Percentiles rank a stretch among this genome's conserved stretches.
phyloP scores from a whole-genome alignment of 2,888 invertebrate genomes.

The Hemaris fuciformis region DNA sequence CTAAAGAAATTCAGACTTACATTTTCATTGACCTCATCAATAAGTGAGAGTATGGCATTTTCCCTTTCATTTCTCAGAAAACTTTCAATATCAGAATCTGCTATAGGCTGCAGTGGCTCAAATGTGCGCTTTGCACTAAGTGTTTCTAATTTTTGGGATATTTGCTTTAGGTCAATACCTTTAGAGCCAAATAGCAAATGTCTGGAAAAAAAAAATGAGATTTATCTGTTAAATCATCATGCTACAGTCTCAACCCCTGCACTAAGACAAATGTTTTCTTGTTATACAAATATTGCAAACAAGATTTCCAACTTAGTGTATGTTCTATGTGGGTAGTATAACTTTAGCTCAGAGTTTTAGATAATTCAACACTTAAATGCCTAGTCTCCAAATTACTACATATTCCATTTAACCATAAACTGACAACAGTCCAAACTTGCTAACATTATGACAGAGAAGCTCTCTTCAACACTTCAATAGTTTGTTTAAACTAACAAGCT shows the following conservation, averaged over 20 bases:
- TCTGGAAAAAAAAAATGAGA: constrained; percentile 69
- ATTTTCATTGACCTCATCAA: constrained; percentile 93
- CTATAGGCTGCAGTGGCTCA: constrained; percentile 93
- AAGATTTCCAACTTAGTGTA: no score
- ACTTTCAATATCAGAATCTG: constrained; percentile 94
- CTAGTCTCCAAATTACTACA: no score
- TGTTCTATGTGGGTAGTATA: no score
- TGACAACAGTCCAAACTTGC: no score
- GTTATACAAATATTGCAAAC: no score
- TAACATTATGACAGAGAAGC: no score
- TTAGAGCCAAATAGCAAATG: constrained; percentile 94
- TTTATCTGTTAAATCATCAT: background rate
- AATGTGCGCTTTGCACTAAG: constrained; percentile 93
- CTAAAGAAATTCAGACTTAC: constrained; percentile 72
- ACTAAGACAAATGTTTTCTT: no score
- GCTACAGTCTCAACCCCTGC: background rate
- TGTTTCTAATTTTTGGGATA: constrained; percentile 94
- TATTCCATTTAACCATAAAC: no score
- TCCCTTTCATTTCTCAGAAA: constrained; percentile 96
- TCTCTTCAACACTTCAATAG: no score
- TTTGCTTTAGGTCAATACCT: constrained; percentile 96
- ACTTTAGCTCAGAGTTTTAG: no score
- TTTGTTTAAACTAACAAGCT: no score
- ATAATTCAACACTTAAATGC: no score
- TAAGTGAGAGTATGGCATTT: constrained; percentile 94